Conservation (phyloP, 2,888 invertebrate species). For the Polydrusus pterygomalis region DNA sequence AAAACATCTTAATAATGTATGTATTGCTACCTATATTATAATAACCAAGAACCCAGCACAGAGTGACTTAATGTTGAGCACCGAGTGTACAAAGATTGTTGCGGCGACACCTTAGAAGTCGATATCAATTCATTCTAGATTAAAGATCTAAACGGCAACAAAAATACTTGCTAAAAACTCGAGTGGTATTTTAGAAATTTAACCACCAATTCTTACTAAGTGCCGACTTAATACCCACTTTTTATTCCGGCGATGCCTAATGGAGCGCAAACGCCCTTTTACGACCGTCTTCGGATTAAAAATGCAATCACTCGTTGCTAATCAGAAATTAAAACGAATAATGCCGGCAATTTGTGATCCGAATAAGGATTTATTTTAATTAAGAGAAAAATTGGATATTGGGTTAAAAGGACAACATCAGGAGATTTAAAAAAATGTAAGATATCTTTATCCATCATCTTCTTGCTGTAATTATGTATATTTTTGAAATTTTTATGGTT, state of each 20-base stretch:
- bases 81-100: too few relatives aligned
- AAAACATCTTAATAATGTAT: too few relatives aligned
- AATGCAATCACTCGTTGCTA: constrained; percentile 42
- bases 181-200: constrained; percentile 26
- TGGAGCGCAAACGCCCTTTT: constrained; percentile 36
- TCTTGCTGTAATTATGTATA: too few relatives aligned
- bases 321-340: constrained; percentile 43
- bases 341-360: constrained; percentile 19
- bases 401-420: background rate
- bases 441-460: too few relatives aligned
- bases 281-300: constrained; percentile 33
- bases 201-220: constrained; percentile 34
- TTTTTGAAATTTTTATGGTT: too few relatives aligned
- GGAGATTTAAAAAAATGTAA: background rate
- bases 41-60: too few relatives aligned
- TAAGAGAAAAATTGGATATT: constrained; percentile 2
- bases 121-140: background rate
- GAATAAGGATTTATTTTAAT: constrained; percentile 7
- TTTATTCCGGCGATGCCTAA: constrained; percentile 25
- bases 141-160: constrained; percentile 1
- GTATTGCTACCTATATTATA: too few relatives aligned
- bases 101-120: too few relatives aligned
- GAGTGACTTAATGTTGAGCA: too few relatives aligned
- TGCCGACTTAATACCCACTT: constrained; percentile 30
- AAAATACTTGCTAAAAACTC: constrained; percentile 9